Conservation (phyloP, 2,797 vertebrate genomes). For the Merluccius polli region DNA sequence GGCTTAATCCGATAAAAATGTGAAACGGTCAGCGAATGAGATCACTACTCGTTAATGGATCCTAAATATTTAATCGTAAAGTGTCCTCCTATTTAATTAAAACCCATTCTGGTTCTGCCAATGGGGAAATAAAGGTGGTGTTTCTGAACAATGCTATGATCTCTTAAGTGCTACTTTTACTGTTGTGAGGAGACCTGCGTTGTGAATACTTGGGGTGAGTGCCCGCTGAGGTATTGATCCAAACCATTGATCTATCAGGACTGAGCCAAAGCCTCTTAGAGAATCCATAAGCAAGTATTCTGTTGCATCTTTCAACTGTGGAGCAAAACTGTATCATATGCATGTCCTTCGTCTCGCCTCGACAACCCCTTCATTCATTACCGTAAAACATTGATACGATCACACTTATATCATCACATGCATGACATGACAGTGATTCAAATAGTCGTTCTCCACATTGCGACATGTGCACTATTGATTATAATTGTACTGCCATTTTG, state of each 20-base stretch:
- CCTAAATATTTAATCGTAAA: background rate
- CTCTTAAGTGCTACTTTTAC: conserved; percentile 29
- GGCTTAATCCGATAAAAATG: background rate
- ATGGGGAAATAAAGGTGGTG: conserved; percentile 27
- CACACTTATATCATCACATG: background rate
- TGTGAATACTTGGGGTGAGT: conserved; percentile 25
- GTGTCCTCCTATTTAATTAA: conserved; percentile 16
- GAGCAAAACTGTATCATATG: background rate
- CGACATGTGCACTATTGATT: background rate
- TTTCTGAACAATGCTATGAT: conserved; percentile 33
- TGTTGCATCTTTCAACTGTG: conserved; percentile 48
- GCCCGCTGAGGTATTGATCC: conserved; percentile 54
- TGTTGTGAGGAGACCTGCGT: conserved; percentile 19
- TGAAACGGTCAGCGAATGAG: background rate
- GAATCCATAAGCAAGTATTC: conserved; percentile 50
- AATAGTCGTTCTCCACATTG: background rate
- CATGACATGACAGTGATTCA: background rate
- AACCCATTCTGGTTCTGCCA: conserved; percentile 17
- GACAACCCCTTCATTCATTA: background rate
- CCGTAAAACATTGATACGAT: background rate
- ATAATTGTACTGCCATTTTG: background rate
- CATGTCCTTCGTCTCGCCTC: background rate
- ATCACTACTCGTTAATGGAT: background rate
- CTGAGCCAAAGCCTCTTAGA: conserved; percentile 49
- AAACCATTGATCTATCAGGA: conserved; percentile 54